A percentile compares a stretch with the other conserved stretches of the same genome.
Conservation (phyloP, 1,140 invertebrate genomes). For the Lordiphosa clarofinis region DNA sequence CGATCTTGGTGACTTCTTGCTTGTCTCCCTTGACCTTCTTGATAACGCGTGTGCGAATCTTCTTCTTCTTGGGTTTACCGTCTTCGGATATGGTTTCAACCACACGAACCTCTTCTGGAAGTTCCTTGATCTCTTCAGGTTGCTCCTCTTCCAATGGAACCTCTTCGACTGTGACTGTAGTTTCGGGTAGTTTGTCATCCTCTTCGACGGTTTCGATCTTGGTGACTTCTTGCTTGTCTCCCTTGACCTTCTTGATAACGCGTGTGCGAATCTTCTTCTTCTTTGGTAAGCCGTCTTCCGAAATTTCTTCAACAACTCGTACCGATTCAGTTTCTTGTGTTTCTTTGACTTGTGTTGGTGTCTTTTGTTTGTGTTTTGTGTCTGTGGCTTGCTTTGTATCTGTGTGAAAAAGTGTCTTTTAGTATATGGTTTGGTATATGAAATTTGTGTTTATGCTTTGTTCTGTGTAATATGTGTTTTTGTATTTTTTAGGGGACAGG, state of each 20-base stretch:
- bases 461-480: slow-evolving; percentile 78
- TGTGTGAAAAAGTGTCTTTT: slow-evolving; percentile 75
- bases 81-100: slow-evolving; percentile 58
- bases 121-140: slow-evolving; percentile 62
- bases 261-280: slow-evolving; percentile 48
- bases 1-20: slow-evolving; percentile 67
- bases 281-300: slow-evolving; percentile 34
- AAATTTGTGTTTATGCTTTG: slow-evolving; percentile 38
- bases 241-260: slow-evolving; percentile 43
- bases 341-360: slow-evolving; percentile 72
- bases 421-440: slow-evolving; percentile 44
- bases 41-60: slow-evolving; percentile 67
- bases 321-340: slow-evolving; percentile 70
- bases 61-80: slow-evolving; percentile 59
- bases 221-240: slow-evolving; percentile 74
- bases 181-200: slow-evolving; percentile 48
- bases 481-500: slow-evolving; percentile 32
- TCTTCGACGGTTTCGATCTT: slow-evolving; percentile 66
- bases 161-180: slow-evolving; percentile 49
- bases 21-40: slow-evolving; percentile 61
- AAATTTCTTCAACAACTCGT: slow-evolving; percentile 37
- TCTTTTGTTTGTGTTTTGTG: slow-evolving; percentile 81
- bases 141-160: slow-evolving; percentile 28
- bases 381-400: slow-evolving; percentile 80
- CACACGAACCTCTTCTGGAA: slow-evolving; percentile 69